phyloP scores from a whole-genome alignment of 2,113 vertebrate species.

The Dendropsophus ebraccatus region DNA sequence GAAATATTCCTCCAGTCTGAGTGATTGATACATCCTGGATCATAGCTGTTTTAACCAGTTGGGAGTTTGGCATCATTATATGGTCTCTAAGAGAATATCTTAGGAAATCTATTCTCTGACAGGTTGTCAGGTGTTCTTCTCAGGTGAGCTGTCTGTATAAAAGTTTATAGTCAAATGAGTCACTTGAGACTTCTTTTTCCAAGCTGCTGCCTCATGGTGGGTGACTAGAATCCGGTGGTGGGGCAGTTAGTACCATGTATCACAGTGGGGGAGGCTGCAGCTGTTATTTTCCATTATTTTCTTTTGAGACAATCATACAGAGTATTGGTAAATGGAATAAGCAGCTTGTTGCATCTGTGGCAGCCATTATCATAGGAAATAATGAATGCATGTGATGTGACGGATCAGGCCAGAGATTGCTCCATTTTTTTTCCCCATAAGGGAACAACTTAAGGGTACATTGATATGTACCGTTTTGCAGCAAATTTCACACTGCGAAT shows the following conservation, averaged over 20 bases:
- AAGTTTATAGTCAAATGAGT: background rate
- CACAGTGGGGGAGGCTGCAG: background rate
- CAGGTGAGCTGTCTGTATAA: background rate
- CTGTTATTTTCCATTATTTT: background rate
- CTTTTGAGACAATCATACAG: background rate
- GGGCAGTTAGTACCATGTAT: background rate
- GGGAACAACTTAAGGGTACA: too few relatives aligned
- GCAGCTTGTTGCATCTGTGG: background rate
- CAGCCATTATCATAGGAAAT: background rate
- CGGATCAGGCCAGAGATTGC: too few relatives aligned
- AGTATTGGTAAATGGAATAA: background rate
- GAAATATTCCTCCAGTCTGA: background rate
- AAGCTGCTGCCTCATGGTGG: background rate
- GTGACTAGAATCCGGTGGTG: slow-evolving; percentile 1
- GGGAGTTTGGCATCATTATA: background rate
- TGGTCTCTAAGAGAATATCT: too few relatives aligned
- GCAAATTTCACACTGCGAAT: too few relatives aligned
- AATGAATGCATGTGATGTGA: background rate
- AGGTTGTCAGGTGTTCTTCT: background rate
- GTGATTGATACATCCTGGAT: background rate
- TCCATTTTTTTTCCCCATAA: too few relatives aligned
- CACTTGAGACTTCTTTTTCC: background rate
- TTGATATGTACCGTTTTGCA: too few relatives aligned
- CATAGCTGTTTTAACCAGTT: slow-evolving; percentile 21
- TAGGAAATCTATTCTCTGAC: background rate